Evolutionary conservation across 2,888 invertebrate species (phyloP), one percentile per base, ranked within the genome.

Genomic region (Tinea semifulvella): DNA sequence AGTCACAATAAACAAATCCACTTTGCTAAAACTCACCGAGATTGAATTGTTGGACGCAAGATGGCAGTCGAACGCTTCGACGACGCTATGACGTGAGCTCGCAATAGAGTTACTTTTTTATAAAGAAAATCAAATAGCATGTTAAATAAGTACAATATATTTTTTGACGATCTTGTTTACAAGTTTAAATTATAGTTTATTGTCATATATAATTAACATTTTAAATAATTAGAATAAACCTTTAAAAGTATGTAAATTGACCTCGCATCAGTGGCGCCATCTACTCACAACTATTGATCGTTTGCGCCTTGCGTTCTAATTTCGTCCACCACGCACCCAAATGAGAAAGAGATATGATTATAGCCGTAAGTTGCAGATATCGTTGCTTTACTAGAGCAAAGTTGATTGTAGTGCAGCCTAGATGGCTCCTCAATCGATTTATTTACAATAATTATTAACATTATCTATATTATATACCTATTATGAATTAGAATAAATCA

Each of bases 1-100:
- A 14, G 31, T 31, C 13, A 31, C 31, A 31, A 31, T n/a, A n/a
- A n/a, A n/a, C n/a, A n/a, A n/a, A n/a, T 22, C 8, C 68, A 65
- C 65, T 70, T 56, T 63, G 57, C 58, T 48, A 52, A 66, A 62
- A 58, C 56, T 53, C 58, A 57, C 63, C 58, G 63, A 63, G 75
- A 72, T 79, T 79, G 73, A 67, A 64, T 68, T 55, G 49, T 54
- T 50, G 54, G 50, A 66, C 76, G 73, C 62, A 79, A 80, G 79
- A 80, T 80, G 79, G 79, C 79, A 75, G 76, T 75, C 36, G 2
- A 36, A 36, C 17, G 8, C 36, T 16, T n/a, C n/a, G 18, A 18
- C 36, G 36, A 36, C 36, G 36, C 36, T 36, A 7, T 36, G 36
- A 36, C 17, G 35, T 35, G 3, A n/a, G 35, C 5, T 8, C 6